phyloP scores from a whole-genome alignment of 1,140 invertebrate species.

The Tetragnatha versicolor region DNA sequence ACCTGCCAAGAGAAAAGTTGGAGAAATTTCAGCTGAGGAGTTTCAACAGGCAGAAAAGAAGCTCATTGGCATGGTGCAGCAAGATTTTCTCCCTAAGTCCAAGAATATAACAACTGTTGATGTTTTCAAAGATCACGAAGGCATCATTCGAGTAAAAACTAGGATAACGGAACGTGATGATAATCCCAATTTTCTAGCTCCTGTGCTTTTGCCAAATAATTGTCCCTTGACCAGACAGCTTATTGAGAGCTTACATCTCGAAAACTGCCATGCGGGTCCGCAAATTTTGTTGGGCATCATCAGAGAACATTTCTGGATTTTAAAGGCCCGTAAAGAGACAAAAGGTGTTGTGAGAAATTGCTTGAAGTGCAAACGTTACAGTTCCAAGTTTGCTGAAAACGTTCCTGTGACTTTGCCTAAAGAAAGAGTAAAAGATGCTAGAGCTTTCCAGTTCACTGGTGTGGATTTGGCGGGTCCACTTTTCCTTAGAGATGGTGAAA shows the following conservation, averaged over 20 bases:
- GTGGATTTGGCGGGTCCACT: constrained; percentile 60
- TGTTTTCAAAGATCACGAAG: not conserved
- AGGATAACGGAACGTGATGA: not conserved
- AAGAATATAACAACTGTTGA: constrained; percentile 7
- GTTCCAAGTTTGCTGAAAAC: not conserved
- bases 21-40: not conserved
- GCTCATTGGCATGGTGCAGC: not conserved
- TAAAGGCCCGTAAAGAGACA: not conserved
- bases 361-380: not conserved
- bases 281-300: not conserved
- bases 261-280: constrained; percentile 3
- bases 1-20: not conserved
- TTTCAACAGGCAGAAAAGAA: constrained; percentile 13
- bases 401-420: constrained; percentile 55
- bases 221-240: not conserved
- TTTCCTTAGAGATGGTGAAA: not conserved
- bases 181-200: not conserved
- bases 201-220: not conserved
- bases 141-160: not conserved
- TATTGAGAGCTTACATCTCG: not conserved
- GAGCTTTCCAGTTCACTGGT: constrained; percentile 60
- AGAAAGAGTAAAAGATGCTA: constrained; percentile 58
- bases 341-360: not conserved
- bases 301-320: constrained; percentile 13
- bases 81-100: not conserved